Conservation (phyloP, 2,888 invertebrate species). For the Oegoconia quadripuncta region DNA sequence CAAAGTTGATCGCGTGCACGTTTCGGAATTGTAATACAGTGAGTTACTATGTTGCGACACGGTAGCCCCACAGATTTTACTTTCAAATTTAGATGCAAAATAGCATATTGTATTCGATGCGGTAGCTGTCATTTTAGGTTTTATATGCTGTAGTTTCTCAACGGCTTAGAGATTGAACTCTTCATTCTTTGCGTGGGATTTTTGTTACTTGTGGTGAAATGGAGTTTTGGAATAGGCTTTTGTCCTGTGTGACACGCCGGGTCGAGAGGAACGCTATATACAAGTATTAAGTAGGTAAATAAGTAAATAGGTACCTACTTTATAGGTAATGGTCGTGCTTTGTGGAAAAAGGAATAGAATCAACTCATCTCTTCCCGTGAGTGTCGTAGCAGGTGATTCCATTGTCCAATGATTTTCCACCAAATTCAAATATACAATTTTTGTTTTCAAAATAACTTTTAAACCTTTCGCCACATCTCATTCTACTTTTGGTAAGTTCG, state of each 20-base stretch:
- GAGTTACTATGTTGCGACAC: conserved; percentile 64
- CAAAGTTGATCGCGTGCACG: background rate
- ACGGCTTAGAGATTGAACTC: conserved; percentile 47
- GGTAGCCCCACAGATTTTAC: conserved; percentile 66
- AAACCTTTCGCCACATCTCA: too few species aligned
- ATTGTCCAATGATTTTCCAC: too few species aligned
- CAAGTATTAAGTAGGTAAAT: too few species aligned
- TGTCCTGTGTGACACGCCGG: conserved; percentile 21
- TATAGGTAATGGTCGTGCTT: too few species aligned
- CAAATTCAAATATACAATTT: too few species aligned
- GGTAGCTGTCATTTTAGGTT: conserved; percentile 45
- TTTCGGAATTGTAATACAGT: conserved; percentile 5
- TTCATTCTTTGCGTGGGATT: conserved; percentile 38
- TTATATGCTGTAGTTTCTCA: conserved; percentile 53
- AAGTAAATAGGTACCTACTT: too few species aligned
- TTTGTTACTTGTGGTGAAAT: conserved; percentile 26
- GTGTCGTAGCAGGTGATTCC: too few species aligned
- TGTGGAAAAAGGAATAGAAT: too few species aligned
- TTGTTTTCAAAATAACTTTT: too few species aligned
- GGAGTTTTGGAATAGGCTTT: conserved; percentile 32
- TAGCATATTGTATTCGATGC: conserved; percentile 67
- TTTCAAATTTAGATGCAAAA: conserved; percentile 69
- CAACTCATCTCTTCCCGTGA: too few species aligned
- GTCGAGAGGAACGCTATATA: background rate
- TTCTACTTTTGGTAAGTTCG: too few species aligned